Evolutionary conservation across 37 sponge, comb jelly and placozoan genomes (phyloP), one percentile per base, ranked within the genome.

Genomic region (Hexactinellida sp.): DNA sequence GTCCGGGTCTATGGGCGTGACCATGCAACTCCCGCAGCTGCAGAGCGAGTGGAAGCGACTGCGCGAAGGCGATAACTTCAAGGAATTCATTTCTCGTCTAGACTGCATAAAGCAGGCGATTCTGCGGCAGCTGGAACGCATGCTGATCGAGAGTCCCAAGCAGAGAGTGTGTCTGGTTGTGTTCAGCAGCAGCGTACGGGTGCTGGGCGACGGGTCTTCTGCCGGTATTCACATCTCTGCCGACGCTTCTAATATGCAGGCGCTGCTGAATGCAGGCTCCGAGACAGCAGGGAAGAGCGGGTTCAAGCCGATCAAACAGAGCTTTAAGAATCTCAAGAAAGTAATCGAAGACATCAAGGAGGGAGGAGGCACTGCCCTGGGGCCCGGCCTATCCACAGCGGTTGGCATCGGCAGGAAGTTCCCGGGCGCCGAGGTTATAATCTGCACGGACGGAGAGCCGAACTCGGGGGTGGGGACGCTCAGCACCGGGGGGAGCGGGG

Each of bases 371-470:
- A 96, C 96, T 21, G 96, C 96, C 0, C 90, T 96, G 83, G 96
- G 96, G 9, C 96, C 96, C 16, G 89, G 94, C 1, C 89, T 96
- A 3, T 88, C 96, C 24, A 82, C 93, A 34, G 86, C 92, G 54
- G 89, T 91, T 5, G 92, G 92, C 28, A 88, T 96, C 86, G 88
- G 92, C 28, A 89, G 91, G 0, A 89, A 90, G 87, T 88, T 85
- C 37, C 88, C 91, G 21, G 82, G 54, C 10, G 89, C 91, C 24
- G 96, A 96, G 83, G 89, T 96, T 37, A 92, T 96, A 13, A 89
- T 96, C 32, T 96, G 96, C 76, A 96, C 96, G 1, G 96, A 96
- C 35, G 96, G 96, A 0, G 88, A 90, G 37, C 91, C 94, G 83
- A 96, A 96, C 85, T 88, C 89, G 24, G 96, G 94, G 35, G 88